phyloP scores from a whole-genome alignment of 2,113 vertebrate genomes.

The Ammodytes dubius region DNA sequence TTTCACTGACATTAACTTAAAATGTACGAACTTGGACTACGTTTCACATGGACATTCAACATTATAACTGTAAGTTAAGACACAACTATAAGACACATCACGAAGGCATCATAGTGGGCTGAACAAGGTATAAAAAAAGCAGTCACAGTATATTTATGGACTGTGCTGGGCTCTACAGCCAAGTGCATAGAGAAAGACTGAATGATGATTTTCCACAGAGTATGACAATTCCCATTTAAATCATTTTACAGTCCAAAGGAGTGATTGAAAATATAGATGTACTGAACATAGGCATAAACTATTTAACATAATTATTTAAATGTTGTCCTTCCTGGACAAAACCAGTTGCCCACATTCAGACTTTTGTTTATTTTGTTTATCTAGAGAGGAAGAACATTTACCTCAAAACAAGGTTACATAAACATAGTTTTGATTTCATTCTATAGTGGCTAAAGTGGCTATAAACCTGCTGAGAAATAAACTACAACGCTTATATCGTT shows the following conservation, averaged over 20 bases:
- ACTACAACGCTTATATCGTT: neutral
- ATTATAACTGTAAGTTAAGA: too few species aligned
- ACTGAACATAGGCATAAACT: neutral
- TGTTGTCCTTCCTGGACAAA: neutral
- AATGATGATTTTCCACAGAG: conserved; percentile 14
- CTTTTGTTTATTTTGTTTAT: neutral
- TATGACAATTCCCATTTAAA: neutral
- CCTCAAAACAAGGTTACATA: neutral
- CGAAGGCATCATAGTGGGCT: neutral
- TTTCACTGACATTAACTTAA: too few species aligned
- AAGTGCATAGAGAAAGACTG: conserved; percentile 10
- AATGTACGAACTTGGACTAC: too few species aligned
- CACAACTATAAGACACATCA: too few species aligned
- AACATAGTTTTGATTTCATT: neutral
- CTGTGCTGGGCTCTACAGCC: neutral
- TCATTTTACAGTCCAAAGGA: conserved; percentile 9
- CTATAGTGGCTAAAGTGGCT: neutral
- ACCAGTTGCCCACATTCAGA: neutral
- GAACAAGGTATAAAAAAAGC: neutral
- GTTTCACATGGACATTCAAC: too few species aligned
- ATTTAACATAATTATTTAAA: neutral
- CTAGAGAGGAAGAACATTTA: neutral
- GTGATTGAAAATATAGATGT: neutral
- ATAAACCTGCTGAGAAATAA: neutral
- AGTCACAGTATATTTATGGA: neutral